Percentiles rank a stretch among this genome's conserved stretches.
These are phyloP conservation scores for Hylia prasina DNA, from an alignment of 2,113 vertebrate genomes.

Conservation along the genomic window DNA sequence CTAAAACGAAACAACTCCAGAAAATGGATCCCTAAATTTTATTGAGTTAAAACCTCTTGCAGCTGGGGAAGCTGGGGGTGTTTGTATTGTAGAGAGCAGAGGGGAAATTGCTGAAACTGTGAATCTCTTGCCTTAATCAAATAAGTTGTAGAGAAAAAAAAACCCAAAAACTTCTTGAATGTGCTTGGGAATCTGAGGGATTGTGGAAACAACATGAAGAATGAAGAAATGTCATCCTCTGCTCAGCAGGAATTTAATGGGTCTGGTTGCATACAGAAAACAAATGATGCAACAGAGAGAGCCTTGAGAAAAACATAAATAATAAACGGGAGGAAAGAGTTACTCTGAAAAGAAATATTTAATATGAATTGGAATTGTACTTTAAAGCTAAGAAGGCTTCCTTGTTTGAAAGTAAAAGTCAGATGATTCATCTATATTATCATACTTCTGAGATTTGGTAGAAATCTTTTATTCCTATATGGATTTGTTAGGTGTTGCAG, in stretches of 20 bases:
- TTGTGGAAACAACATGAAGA: background rate
- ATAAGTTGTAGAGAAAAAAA: background rate
- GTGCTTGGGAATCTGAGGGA: background rate
- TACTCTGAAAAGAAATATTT: background rate
- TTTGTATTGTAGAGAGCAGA: background rate
- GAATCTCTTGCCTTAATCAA: background rate
- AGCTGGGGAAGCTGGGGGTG: background rate
- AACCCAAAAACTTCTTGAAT: background rate
- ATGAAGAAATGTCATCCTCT: background rate
- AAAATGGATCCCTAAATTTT: background rate
- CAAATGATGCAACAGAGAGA: background rate
- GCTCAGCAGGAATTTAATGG: background rate
- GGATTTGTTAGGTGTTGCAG: conserved; percentile 22
- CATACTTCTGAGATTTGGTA: background rate
- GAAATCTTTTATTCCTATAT: background rate
- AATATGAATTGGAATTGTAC: background rate
- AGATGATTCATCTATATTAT: conserved; percentile 17
- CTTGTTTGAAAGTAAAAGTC: background rate
- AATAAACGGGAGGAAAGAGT: background rate
- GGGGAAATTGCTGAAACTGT: background rate
- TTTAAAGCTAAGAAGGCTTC: background rate
- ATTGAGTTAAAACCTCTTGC: background rate
- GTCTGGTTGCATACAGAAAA: background rate
- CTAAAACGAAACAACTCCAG: background rate
- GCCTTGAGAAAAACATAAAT: background rate